Evolutionary conservation across 2,113 vertebrate species (phyloP).

Genomic region (Malurus melanocephalus): DNA sequence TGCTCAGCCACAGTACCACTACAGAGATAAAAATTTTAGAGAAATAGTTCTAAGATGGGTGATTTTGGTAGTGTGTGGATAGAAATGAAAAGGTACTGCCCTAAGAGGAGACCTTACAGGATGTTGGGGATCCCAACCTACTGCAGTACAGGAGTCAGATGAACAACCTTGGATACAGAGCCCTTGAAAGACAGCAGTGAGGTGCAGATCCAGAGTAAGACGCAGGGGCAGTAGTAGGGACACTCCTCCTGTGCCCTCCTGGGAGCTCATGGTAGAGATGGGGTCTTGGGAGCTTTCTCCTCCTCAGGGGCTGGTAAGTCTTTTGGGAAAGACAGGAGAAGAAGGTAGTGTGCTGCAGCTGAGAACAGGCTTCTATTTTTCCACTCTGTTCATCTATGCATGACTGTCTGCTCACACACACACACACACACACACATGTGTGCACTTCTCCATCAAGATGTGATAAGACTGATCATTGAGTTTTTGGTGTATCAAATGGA

Average conservation of each 20-base stretch:
- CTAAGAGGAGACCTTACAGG: too few species aligned
- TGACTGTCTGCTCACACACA: accelerated
- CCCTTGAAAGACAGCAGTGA: accelerated
- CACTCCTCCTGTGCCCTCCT: accelerated
- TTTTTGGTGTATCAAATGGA: background rate
- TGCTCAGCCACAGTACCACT: background rate
- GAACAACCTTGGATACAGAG: background rate
- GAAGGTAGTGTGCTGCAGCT: background rate
- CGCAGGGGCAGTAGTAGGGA: too few species aligned
- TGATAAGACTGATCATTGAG: background rate
- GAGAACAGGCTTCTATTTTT: background rate
- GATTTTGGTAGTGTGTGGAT: accelerated
- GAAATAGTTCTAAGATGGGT: background rate
- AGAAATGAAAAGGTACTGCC: background rate
- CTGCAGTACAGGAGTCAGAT: background rate
- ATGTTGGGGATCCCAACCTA: accelerated
- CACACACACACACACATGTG: too few species aligned
- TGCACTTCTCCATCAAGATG: background rate
- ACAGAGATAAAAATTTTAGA: accelerated
- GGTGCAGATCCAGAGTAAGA: accelerated
- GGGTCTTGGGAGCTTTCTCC: background rate
- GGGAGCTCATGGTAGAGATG: accelerated
- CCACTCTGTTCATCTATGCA: too few species aligned
- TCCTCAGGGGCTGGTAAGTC: accelerated
- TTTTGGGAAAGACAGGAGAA: background rate